Evolutionary conservation across 2,797 vertebrate genomes (phyloP), one percentile per base, ranked within the genome.

Genomic region (Phaenicophaeus curvirostris): DNA sequence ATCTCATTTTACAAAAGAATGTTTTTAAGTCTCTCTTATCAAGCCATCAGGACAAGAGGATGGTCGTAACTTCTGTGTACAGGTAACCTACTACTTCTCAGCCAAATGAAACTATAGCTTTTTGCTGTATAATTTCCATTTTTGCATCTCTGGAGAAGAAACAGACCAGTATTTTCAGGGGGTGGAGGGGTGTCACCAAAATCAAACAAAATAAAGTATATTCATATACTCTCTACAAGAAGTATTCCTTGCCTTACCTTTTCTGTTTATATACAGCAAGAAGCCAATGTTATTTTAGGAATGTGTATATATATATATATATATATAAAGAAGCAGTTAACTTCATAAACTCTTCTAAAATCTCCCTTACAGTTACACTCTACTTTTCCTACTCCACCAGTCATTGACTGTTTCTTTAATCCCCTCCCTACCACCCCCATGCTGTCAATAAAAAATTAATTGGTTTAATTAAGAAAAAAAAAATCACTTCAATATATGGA

Each of bases 371-470:
- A 69, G 76, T 39, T 73, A 87, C 12, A 94, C 9, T 58, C 57
- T 58, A 41, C 39, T 53, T 71, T 92, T 92, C 54, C 53, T 76
- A 23, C 42, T 79, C 19, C 24, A 78, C 13, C 35, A 86, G 65
- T 44, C 44, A 78, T 24, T 66, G 33, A 46, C 24, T 77, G 37
- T 85, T 79, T 68, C 50, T 78, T 91, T 92, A 93, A 82, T 57
- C 13, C 25, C 8, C 37, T 50, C 10, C 9, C 11, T 44, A 74
- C 24, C 21, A 37, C 33, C 66, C 20, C 3, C n/a, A 37, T 72
- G 57, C 15, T 65, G 48, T 83, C 65, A 93, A 77, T 53, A 87
- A 96, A 95, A 95, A 93, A 65, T 20, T 57, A 94, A 90, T 27
- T 76, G 35, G 46, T 62, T 94, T 95, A 30, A 90, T 80, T 24